These are phyloP conservation scores for Caenorhabditis wallacei DNA, from an alignment of 2,888 invertebrate genomes.

Conservation along the genomic window DNA sequence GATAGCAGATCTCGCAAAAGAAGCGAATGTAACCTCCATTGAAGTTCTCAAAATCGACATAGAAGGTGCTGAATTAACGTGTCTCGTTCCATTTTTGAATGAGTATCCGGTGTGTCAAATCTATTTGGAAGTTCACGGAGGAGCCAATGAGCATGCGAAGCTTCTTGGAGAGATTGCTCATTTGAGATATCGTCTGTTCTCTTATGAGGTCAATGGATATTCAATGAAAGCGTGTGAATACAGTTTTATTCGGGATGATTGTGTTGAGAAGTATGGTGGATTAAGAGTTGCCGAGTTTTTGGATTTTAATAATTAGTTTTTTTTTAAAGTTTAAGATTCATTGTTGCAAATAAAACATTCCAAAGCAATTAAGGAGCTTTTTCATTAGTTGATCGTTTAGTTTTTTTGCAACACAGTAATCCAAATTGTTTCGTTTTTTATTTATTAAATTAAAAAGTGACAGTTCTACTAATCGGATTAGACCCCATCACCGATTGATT, in stretches of 20 bases:
- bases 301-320: conserved; percentile 27
- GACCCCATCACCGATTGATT: not conserved
- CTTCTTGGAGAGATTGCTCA: conserved; percentile 62
- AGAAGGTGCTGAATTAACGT: conserved; percentile 54
- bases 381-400: no score
- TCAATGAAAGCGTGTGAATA: conserved; percentile 67
- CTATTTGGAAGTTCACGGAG: conserved; percentile 66
- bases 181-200: conserved; percentile 61
- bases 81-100: conserved; percentile 56
- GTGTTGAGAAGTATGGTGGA: conserved; percentile 62
- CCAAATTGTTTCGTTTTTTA: no score
- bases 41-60: conserved; percentile 65
- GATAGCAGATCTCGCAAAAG: conserved; percentile 36
- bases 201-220: conserved; percentile 69
- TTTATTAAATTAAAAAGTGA: not conserved
- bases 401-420: no score
- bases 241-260: conserved; percentile 66
- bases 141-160: conserved; percentile 38
- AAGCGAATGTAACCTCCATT: not conserved
- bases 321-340: not conserved
- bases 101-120: conserved; percentile 60
- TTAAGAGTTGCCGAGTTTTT: conserved; percentile 46
- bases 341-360: no score
- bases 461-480: not conserved
- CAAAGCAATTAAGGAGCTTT: no score